Percentiles rank a stretch among this genome's conserved stretches.
These are phyloP conservation scores for Crotophaga sulcirostris DNA, from an alignment of 2,113 vertebrate genomes.

Conservation along the genomic window DNA sequence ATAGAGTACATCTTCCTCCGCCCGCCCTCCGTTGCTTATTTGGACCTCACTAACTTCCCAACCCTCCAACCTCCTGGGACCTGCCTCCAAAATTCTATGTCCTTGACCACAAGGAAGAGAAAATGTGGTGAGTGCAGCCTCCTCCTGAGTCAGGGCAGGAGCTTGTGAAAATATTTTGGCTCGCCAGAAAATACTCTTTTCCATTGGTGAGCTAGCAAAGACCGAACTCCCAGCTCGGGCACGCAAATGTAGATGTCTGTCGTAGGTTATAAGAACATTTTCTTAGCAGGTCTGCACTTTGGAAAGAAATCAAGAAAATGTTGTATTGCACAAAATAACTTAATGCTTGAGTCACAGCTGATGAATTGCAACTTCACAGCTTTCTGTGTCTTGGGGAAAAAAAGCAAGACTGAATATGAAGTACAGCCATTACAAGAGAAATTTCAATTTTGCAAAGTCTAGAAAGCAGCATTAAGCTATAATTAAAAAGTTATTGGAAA, in stretches of 20 bases:
- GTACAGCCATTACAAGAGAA: not conserved
- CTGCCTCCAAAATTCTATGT: accelerated
- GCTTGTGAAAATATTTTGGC: not conserved
- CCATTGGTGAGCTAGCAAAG: accelerated
- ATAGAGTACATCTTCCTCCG: not conserved
- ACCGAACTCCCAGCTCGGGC: not conserved
- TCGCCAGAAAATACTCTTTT: not conserved
- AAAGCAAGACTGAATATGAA: not conserved
- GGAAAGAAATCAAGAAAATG: not conserved
- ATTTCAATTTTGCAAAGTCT: slow-evolving; percentile 40
- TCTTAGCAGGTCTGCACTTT: not conserved
- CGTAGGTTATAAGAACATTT: not conserved
- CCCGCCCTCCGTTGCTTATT: accelerated
- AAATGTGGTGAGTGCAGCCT: accelerated
- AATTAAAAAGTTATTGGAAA: slow-evolving; percentile 54
- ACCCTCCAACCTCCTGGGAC: not conserved
- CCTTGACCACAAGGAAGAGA: too few species aligned
- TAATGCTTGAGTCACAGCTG: not conserved
- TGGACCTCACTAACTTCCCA: not conserved
- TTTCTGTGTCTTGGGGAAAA: not conserved
- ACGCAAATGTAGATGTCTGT: accelerated
- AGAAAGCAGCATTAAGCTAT: slow-evolving; percentile 31
- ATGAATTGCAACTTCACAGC: not conserved
- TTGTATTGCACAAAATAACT: not conserved
- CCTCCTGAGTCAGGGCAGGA: not conserved